phyloP scores from a whole-genome alignment of 1,140 invertebrate genomes.

The Achatina immaculata region DNA sequence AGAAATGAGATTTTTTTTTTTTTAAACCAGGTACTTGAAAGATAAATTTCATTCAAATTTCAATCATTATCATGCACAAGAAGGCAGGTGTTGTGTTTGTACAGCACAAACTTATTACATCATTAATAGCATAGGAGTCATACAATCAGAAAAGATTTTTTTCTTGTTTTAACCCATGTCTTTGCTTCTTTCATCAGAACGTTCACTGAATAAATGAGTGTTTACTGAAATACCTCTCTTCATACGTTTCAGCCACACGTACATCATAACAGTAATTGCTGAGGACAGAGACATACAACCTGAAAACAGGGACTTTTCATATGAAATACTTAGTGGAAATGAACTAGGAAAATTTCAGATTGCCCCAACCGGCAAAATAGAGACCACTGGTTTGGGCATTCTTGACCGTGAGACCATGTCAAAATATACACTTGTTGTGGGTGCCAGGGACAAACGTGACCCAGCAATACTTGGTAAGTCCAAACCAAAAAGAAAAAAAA shows the following conservation, averaged over 20 bases:
- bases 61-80: too few relatives aligned
- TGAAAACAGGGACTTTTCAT: constrained; percentile 92
- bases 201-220: too few relatives aligned
- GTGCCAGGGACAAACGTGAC: constrained; percentile 88
- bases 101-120: too few relatives aligned
- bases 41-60: too few relatives aligned
- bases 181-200: not conserved
- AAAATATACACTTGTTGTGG: constrained; percentile 85
- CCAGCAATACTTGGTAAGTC: constrained; percentile 80
- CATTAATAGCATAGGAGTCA: too few relatives aligned
- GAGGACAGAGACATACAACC: constrained; percentile 91
- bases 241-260: constrained; percentile 7
- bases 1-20: too few relatives aligned
- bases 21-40: too few relatives aligned
- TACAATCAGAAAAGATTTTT: too few relatives aligned
- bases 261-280: constrained; percentile 71
- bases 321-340: constrained; percentile 90
- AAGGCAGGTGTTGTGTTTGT: too few relatives aligned
- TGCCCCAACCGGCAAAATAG: constrained; percentile 78
- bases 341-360: constrained; percentile 86
- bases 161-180: too few relatives aligned
- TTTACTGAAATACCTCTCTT: too few relatives aligned
- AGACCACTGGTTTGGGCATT: constrained; percentile 73
- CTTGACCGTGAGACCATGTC: constrained; percentile 87
- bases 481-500: too few relatives aligned